phyloP scores from a whole-genome alignment of 2,113 vertebrate genomes.

The Poeciliopsis occidentalis region DNA sequence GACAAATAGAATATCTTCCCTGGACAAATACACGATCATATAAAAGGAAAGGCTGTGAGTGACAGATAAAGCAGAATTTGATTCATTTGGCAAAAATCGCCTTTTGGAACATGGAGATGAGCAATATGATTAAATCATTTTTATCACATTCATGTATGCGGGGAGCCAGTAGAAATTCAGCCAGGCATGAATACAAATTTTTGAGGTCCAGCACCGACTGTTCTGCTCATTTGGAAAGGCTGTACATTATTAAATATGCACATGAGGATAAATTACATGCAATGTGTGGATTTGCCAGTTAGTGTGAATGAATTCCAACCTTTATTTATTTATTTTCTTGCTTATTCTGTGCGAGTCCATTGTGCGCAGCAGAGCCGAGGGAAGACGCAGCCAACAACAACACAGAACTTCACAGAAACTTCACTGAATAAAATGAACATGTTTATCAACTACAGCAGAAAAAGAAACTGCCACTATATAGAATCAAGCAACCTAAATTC shows the following conservation, averaged over 20 bases:
- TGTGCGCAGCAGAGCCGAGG: not conserved
- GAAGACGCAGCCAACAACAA: not conserved
- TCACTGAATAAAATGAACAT: not conserved
- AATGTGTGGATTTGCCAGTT: not conserved
- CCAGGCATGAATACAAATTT: not conserved
- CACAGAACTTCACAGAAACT: not conserved
- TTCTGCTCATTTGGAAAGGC: constrained; percentile 5
- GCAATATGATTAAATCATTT: constrained; percentile 11
- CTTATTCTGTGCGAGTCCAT: not conserved
- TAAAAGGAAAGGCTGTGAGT: not conserved
- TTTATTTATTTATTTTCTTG: not conserved
- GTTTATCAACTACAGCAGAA: not conserved
- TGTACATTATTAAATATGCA: not conserved
- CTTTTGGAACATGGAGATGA: not conserved
- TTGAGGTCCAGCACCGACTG: not conserved
- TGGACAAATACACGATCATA: not conserved
- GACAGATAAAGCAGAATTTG: constrained; percentile 2
- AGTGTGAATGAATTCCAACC: constrained; percentile 2
- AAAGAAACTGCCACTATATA: not conserved
- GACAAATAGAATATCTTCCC: not conserved
- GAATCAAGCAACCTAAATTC: not conserved
- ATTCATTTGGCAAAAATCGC: not conserved
- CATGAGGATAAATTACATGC: constrained; percentile 2
- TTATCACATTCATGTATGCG: constrained; percentile 6
- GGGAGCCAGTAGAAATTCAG: not conserved